Evolutionary conservation across 2,797 vertebrate species (phyloP), one percentile per base, ranked within the genome.

Genomic region (Sebastes melanostomus): DNA sequence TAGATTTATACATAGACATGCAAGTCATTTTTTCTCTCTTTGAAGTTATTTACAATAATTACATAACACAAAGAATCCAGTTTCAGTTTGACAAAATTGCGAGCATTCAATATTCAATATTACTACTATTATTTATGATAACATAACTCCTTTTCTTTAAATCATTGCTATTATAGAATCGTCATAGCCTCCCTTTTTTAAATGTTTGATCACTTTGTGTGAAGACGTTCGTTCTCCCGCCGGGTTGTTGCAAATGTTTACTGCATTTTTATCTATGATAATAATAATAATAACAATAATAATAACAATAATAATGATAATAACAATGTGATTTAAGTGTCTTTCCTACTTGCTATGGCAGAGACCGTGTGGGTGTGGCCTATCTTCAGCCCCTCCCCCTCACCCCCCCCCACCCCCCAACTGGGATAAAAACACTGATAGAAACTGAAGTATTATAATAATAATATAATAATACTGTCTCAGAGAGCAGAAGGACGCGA

Each of bases 41-140:
- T 95, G 93, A 94, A 94, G 84, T 85, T 96, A 96, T 96, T 96
- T 96, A 96, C 96, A 96, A 94, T 96, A 96, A 96, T 96, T 96
- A 96, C 96, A 96, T 80, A 94, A 96, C 94, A 95, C 95, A 95
- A 95, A 95, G 90, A 91, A 94, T 96, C 95, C 94, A 95, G 93
- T 93, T 95, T 96, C 94, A 94, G 91, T 92, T 95, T 93, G 95
- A 96, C 94, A 95, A 96, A 96, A 95, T 94, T 94, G 94, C 93
- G 91, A 95, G 94, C 94, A 94, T 95, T 95, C 94, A 93, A 93
- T 95, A 95, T 94, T 96, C 93, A 94, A 90, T 94, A 91, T 93
- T 90, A 94, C 93, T 93, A 94, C 87, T 93, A 92, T 92, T 93
- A 92, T 93, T 93, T 90, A 94, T 94, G 92, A 94, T 92, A 94